These are phyloP conservation scores for Cercopithecus mona DNA, from an alignment of 2,113 vertebrate species.

Conservation along the genomic window DNA sequence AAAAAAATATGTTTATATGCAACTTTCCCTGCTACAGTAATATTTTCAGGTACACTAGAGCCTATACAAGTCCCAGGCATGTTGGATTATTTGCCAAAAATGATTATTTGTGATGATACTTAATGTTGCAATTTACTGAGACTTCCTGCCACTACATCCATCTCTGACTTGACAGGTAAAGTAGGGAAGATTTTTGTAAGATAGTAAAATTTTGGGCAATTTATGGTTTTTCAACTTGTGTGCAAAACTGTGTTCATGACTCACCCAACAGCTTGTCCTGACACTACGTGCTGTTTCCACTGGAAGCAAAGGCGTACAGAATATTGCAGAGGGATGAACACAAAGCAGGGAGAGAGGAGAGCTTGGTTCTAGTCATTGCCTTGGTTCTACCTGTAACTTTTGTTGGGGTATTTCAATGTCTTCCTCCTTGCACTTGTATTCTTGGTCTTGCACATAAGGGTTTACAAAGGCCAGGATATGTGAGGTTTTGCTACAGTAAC, in stretches of 20 bases:
- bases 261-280: background rate
- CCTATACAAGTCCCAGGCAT: background rate
- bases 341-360: too few species aligned
- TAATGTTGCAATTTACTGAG: background rate
- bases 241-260: background rate
- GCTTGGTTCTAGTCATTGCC: rapidly evolving
- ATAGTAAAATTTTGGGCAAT: background rate
- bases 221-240: background rate
- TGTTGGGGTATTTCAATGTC: background rate
- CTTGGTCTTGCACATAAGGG: background rate
- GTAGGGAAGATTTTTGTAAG: background rate
- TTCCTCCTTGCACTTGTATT: background rate
- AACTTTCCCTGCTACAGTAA: background rate
- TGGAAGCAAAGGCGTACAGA: background rate
- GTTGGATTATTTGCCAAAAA: background rate
- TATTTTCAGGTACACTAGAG: slow-evolving; percentile 33
- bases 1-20: background rate
- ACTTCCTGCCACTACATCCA: background rate
- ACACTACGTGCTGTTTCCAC: rapidly evolving
- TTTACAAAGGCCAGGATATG: background rate
- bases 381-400: background rate
- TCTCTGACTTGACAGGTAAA: slow-evolving; percentile 35
- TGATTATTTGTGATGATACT: slow-evolving; percentile 27
- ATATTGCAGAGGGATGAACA: background rate
- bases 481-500: background rate